These are phyloP conservation scores for Anisognathus igniventris DNA, from an alignment of 2,797 vertebrate genomes.

Conservation along the genomic window DNA sequence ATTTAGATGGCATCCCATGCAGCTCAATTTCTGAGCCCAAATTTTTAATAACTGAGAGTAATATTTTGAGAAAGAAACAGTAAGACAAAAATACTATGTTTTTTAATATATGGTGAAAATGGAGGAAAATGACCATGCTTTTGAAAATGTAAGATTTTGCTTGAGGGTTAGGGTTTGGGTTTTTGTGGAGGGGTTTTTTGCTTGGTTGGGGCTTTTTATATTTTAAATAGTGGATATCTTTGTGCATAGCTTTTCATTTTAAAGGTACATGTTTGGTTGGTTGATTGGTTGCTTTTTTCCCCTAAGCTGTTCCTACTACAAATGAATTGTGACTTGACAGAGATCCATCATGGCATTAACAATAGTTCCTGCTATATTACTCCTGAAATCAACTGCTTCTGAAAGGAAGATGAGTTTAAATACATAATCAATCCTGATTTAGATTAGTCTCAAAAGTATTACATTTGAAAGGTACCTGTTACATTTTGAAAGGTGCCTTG, in stretches of 20 bases:
- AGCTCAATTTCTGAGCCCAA: not conserved
- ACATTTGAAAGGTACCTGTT: not conserved
- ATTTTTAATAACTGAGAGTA: not conserved
- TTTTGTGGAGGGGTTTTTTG: rapidly evolving
- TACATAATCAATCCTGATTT: not conserved
- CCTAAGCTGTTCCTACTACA: not conserved
- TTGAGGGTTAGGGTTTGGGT: not conserved
- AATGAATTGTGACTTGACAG: not conserved
- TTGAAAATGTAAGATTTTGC: not conserved
- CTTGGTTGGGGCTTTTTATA: not conserved
- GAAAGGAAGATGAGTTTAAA: not conserved
- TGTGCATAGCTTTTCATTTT: not conserved
- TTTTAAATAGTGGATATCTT: not conserved
- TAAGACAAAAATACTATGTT: not conserved
- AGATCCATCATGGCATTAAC: not conserved
- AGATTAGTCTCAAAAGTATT: not conserved
- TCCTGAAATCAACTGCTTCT: not conserved
- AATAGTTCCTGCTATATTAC: not conserved
- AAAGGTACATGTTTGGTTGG: rapidly evolving
- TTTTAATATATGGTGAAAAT: not conserved
- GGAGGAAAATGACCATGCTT: not conserved
- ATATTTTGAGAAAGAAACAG: not conserved
- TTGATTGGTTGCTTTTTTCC: not conserved
- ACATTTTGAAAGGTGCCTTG: not conserved
- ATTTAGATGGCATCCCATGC: not conserved